Evolutionary conservation across 1,140 invertebrate genomes (phyloP), one percentile per base, ranked within the genome.

Genomic region (Aphidius gifuensis): DNA sequence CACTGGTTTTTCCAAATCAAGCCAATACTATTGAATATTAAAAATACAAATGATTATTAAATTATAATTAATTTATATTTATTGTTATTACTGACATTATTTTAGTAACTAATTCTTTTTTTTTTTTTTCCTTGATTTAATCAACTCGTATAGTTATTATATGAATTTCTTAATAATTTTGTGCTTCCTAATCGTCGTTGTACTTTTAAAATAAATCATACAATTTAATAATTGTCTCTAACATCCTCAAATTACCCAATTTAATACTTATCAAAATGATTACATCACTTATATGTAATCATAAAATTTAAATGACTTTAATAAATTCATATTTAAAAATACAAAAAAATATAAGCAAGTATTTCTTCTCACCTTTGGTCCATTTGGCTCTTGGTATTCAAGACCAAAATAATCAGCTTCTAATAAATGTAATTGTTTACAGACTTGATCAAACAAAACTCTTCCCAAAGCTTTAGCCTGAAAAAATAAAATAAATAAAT

Each of bases 391-490:
- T 71, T 90, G 86, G 82, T 97, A 99, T 76, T 98, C 96, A 60
- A 99, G 83, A 49, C 96, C 97, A 83, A 99, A 99, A 82, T 99
- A 99, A 82, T 99, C 97, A 4, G 92, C 90, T 84, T 99, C 97
- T 53, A 99, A 81, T 47, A 99, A 85, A 81, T 98, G 96, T 45
- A 99, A 82, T 79, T 98, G 93, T 68, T 94, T 90, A 73, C 94
- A 95, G 16, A 98, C 96, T 84, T 97, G 94, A 71, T 98, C 96
- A 80, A 98, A 98, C 38, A 99, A 83, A 23, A 95, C 90, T 73
- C 90, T 87, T 16, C 96, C 97, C 53, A 93, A 77, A 65, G 95
- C 94, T 84, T 98, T 98, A 40, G 93, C 92, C 96, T 99, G 83
- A 21, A 90, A 91, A n/a, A 80, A 80, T 74, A 64, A 65, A 67